Evolutionary conservation across 1,140 invertebrate species (phyloP).

Genomic region (Xylocopa sonorina): DNA sequence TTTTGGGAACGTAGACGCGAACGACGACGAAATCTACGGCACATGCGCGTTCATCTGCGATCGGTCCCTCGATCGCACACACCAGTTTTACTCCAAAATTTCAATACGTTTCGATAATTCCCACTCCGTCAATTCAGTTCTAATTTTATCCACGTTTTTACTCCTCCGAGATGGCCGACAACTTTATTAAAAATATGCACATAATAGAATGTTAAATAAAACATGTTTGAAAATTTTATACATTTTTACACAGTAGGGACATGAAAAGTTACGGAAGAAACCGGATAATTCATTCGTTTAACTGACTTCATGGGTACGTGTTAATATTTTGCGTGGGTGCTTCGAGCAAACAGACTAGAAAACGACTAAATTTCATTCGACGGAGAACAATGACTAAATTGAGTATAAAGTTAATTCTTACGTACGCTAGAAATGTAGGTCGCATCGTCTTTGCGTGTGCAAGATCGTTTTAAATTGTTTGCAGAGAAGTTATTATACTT

Average conservation of each 20-base stretch:
- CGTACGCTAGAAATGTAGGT: constrained; percentile 12
- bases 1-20: constrained; percentile 40
- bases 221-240: too few relatives aligned
- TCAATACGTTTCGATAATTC: too few relatives aligned
- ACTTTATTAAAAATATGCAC: background rate
- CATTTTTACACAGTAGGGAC: too few relatives aligned
- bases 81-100: background rate
- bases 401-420: background rate
- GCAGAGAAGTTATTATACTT: background rate
- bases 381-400: background rate
- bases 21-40: constrained; percentile 22
- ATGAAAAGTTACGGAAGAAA: background rate
- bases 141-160: too few relatives aligned
- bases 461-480: constrained; percentile 3
- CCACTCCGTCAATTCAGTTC: too few relatives aligned
- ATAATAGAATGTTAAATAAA: too few relatives aligned
- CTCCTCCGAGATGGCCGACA: too few relatives aligned
- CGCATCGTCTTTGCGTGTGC: constrained; percentile 2
- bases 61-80: constrained; percentile 7
- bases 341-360: background rate
- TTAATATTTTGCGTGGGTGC: background rate
- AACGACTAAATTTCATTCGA: constrained; percentile 5
- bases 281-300: background rate
- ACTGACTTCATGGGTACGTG: background rate
- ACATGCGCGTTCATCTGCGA: constrained; percentile 29